Evolutionary conservation across 2,113 vertebrate genomes (phyloP), one percentile per base, ranked within the genome.

Genomic region (Ictalurus furcatus): DNA sequence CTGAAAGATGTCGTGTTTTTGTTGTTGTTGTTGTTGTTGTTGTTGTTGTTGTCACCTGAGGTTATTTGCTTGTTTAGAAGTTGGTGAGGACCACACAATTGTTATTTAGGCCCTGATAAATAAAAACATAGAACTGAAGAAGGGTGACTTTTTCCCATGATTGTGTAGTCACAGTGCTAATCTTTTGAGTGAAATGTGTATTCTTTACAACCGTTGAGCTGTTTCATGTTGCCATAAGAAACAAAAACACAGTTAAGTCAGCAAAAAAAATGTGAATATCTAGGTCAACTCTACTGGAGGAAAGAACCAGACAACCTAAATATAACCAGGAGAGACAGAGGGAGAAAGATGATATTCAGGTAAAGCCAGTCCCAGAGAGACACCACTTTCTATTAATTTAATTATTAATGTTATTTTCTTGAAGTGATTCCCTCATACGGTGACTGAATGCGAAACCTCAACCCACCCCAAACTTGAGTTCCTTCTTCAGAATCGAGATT

Each of bases 281-380:
- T 54, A 28, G 81, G 81, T 63, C 74, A 67, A 81, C 13, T 54
- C 76, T 7, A 80, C 40, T 25, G 11, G 28, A 67, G n/a, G 6
- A 79, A 52, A 63, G 74, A 65, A 67, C 58, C 17, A 65, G 74
- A 87, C 86, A 67, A 9, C 1, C 61, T 87, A 87, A 81, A 87
- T 67, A 69, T 87, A 81, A 25, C 76, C 21, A 40, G 2, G 81
- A 59, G 58, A 84, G 34, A 17, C 30, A 61, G 21, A 59, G 58
- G 6, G 37, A 63, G 34, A 23, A 14, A 65, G 73, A 87, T 25
- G 13, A 79, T 80, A 48, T 52, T 65, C 58, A 80, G 58, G 86
- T 87, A 52, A 61, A 78, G 74, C 44, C 44, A 65, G 58, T 67
- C 48, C n/a, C 13, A 23, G 30, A 56, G 34, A 58, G 34, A 86